Conservation (phyloP, 2,113 vertebrate genomes). For the Syrrhaptes paradoxus region DNA sequence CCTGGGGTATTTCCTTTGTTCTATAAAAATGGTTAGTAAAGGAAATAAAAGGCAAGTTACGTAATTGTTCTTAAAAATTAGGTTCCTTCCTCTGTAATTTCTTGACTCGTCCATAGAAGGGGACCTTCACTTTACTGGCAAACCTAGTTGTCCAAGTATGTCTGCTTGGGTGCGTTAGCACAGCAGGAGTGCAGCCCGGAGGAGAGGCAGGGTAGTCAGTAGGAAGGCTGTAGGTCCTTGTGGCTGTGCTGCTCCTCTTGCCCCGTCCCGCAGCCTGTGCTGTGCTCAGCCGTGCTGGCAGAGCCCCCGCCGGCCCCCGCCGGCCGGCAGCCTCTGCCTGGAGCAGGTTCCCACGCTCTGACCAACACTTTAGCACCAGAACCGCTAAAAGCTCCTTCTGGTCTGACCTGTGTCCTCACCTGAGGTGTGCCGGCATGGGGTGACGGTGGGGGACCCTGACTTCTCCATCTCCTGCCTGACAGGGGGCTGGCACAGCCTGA, state of each 20-base stretch:
- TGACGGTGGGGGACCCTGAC: neutral
- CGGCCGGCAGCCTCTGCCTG: neutral
- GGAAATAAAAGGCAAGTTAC: neutral
- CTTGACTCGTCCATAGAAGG: neutral
- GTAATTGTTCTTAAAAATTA: neutral
- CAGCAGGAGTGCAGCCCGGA: neutral
- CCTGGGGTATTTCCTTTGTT: neutral
- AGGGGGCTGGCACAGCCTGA: neutral
- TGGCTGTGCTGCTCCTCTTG: neutral
- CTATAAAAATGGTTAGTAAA: neutral
- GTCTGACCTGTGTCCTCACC: neutral
- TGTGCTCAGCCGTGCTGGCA: fast-evolving
- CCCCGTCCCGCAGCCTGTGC: fast-evolving
- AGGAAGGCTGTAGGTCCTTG: neutral
- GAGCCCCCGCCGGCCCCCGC: neutral
- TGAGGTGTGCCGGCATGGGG: neutral
- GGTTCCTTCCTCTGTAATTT: neutral
- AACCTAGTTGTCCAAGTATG: fast-evolving
- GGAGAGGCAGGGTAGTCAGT: neutral
- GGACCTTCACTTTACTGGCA: neutral
- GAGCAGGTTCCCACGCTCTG: neutral
- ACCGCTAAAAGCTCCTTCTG: neutral
- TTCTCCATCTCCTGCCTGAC: neutral
- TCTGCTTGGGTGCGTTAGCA: neutral
- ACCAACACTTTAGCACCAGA: neutral